Evolutionary conservation across 53 echinoderm and acorn worm species (phyloP).

Genomic region (Echinarachnius parma): DNA sequence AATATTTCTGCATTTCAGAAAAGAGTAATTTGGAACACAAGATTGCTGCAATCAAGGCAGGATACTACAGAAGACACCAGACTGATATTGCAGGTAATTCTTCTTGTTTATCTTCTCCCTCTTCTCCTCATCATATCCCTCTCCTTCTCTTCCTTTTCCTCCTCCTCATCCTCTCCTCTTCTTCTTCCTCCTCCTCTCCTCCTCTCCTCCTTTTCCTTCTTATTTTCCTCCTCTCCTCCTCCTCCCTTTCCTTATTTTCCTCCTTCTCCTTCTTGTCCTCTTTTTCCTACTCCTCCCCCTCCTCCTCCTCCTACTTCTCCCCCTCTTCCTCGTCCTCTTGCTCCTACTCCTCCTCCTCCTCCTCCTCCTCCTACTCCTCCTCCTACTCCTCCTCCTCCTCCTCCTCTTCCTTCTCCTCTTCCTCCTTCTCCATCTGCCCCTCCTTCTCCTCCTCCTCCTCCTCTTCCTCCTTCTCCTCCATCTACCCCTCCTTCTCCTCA

Average conservation of each 20-base stretch:
- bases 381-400: not conserved
- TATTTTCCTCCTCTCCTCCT: not conserved
- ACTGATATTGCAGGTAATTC: conserved; percentile 29
- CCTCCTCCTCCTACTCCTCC: conserved; percentile 3
- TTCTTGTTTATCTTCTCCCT: too few species aligned
- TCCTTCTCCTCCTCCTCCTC: not conserved
- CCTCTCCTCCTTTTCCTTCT: not conserved
- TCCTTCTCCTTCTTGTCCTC: conserved; percentile 1
- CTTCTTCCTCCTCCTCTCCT: too few species aligned
- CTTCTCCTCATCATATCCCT: too few species aligned
- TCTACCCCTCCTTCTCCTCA: not conserved
- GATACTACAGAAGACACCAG: conserved; percentile 46
- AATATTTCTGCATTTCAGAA: conserved; percentile 55
- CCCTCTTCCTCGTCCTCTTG: not conserved
- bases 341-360: conserved; percentile 3
- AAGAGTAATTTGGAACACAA: conserved; percentile 60
- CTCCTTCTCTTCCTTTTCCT: too few species aligned
- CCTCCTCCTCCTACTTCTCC: not conserved
- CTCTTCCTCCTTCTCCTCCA: conserved; percentile 1
- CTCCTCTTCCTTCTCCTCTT: not conserved
- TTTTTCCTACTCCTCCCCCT: not conserved
- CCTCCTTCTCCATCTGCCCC: not conserved
- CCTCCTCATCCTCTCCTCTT: too few species aligned
- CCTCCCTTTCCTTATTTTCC: not conserved
- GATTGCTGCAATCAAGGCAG: conserved; percentile 58